These are phyloP conservation scores for Centropus bengalensis DNA, from an alignment of 2,113 vertebrate species.

Conservation along the genomic window DNA sequence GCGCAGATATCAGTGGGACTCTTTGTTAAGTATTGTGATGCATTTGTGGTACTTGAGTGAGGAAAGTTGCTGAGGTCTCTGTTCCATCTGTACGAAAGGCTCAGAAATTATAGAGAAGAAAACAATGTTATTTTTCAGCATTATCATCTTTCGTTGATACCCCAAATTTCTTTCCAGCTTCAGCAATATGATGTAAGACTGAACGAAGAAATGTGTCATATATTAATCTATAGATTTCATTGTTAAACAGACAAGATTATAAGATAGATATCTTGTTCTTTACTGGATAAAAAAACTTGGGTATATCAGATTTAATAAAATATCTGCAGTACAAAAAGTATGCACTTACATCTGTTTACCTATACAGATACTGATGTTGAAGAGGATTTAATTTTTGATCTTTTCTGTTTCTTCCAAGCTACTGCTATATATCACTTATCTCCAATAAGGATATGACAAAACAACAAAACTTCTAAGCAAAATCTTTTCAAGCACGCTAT, in stretches of 20 bases:
- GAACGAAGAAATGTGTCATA: conserved; percentile 32
- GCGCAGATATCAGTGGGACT: too few relatives aligned
- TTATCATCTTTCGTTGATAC: not conserved
- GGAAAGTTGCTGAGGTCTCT: not conserved
- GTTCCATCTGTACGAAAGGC: not conserved
- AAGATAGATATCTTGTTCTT: conserved; percentile 15
- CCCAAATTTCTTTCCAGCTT: conserved; percentile 41
- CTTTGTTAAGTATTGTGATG: not conserved
- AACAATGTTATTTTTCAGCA: not conserved
- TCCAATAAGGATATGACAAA: not conserved
- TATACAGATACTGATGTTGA: not conserved
- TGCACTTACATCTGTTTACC: not conserved
- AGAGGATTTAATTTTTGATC: not conserved
- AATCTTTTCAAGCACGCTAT: not conserved
- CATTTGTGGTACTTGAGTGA: not conserved
- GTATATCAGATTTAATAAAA: conserved; percentile 14
- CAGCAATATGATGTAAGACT: conserved; percentile 38
- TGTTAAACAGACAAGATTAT: conserved; percentile 40
- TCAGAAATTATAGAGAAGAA: not conserved
- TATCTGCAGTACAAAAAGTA: not conserved
- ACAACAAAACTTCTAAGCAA: not conserved
- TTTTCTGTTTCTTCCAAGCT: not conserved
- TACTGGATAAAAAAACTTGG: conserved; percentile 32
- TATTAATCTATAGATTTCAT: conserved; percentile 14
- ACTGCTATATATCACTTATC: not conserved